These are phyloP conservation scores for Sinotaia quadrata DNA, from an alignment of 2,888 invertebrate genomes.

Conservation along the genomic window DNA sequence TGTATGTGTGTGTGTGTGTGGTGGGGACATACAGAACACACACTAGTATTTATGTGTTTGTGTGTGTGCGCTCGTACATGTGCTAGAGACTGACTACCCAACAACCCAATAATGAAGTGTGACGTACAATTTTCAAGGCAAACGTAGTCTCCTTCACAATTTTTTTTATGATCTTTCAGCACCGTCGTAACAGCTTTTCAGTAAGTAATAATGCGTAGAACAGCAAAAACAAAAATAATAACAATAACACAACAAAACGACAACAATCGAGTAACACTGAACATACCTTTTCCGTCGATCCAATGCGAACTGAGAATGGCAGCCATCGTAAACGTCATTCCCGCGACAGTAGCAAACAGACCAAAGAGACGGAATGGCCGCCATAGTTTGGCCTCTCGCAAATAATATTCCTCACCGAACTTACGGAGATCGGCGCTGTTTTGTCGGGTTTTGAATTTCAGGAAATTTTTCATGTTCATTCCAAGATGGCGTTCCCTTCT, in stretches of 20 bases:
- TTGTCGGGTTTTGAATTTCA: conserved; percentile 66
- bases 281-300: conserved; percentile 56
- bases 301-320: conserved; percentile 56
- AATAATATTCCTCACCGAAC: conserved; percentile 64
- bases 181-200: not conserved
- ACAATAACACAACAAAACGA: not conserved
- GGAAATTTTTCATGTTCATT: conserved; percentile 63
- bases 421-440: conserved; percentile 58
- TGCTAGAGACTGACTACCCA: too few relatives aligned
- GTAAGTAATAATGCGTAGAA: conserved; percentile 16
- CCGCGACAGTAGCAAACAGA: conserved; percentile 55
- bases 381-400: conserved; percentile 62
- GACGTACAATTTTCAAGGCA: too few relatives aligned
- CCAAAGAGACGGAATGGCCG: conserved; percentile 64
- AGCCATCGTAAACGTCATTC: conserved; percentile 51
- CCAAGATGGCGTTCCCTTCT: not conserved
- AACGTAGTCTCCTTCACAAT: too few relatives aligned
- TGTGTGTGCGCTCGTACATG: too few relatives aligned
- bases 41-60: too few relatives aligned
- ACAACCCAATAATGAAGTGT: too few relatives aligned
- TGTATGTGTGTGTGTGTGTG: too few relatives aligned
- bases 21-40: too few relatives aligned
- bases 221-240: conserved; percentile 21
- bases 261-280: not conserved
- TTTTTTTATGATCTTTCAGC: too few relatives aligned